Evolutionary conservation across 1,140 invertebrate genomes (phyloP), one percentile per base, ranked within the genome.

Genomic region (Tetraneura akinire): DNA sequence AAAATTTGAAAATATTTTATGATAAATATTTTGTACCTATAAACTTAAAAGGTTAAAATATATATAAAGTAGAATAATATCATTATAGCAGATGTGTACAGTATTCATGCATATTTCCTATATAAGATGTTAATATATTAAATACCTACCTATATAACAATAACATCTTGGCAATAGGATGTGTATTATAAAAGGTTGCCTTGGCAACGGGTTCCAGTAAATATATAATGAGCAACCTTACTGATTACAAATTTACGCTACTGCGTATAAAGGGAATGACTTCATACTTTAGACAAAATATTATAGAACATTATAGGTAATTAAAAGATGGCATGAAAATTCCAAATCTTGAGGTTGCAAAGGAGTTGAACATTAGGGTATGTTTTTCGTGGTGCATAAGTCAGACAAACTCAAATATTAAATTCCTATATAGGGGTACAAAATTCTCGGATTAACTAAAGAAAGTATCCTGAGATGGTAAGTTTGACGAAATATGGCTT

Each of bases 401-500:
- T 68, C 13, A 68, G 13, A 68, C 8, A n/a, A 47, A 11, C 42
- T 68, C n/a, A 6, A 68, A 45, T 68, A 68, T 68, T 68, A 47
- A 68, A 68, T 68, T 68, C 66, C 66, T 26, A 26, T 45, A 13
- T 45, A 68, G 21, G 21, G 66, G 66, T 47, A 68, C 45, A 42
- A 37, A 68, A 68, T 68, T 68, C 66, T 68, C 45, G 66, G 42
- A 68, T 68, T 68, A 68, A 68, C 37, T 26, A 68, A 26, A 21
- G 37, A 21, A 23, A 26, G 66, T 23, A 37, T 4, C 3, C 3
- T 47, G 47, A 68, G 66, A 42, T 47, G 21, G 11, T 68, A 42
- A 42, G 45, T 68, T 47, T 68, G 66, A 47, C 42, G 42, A 68
- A 68, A 68, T 11, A 68, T 47, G 42, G 66, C 21, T 68, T 68